phyloP scores from a whole-genome alignment of 2,113 vertebrate genomes.

The Corythaixoides concolor region DNA sequence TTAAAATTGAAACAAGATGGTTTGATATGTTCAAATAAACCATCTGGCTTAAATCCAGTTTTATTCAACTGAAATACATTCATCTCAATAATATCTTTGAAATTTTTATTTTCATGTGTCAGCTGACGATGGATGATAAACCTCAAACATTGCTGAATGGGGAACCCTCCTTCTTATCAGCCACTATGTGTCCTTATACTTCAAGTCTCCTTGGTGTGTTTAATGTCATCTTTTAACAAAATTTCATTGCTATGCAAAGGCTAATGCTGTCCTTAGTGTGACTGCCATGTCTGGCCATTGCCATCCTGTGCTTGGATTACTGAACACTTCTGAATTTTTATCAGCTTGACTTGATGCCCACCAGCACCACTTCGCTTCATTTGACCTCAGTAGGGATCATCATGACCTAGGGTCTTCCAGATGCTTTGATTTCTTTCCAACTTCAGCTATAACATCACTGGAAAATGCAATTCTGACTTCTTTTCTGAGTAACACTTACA shows the following conservation, averaged over 20 bases:
- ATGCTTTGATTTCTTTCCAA: background rate
- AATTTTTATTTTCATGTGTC: background rate
- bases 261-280: background rate
- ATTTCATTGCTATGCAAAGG: background rate
- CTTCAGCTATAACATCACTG: background rate
- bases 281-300: background rate
- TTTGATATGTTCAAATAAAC: background rate
- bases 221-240: background rate
- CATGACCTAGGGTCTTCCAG: background rate
- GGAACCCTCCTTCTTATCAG: background rate
- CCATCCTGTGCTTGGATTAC: background rate
- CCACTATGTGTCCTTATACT: background rate
- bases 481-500: background rate
- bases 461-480: background rate
- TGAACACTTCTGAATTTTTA: background rate
- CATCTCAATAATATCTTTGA: background rate
- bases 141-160: background rate
- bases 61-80: background rate
- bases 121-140: background rate
- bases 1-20: background rate
- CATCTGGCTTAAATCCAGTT: background rate
- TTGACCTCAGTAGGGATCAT: background rate
- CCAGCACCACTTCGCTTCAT: background rate
- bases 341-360: background rate
- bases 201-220: background rate